Evolutionary conservation across 35 echinoderm and acorn worm species (phyloP), one percentile per base, ranked within the genome.

Genomic region (Diadema setosum): DNA sequence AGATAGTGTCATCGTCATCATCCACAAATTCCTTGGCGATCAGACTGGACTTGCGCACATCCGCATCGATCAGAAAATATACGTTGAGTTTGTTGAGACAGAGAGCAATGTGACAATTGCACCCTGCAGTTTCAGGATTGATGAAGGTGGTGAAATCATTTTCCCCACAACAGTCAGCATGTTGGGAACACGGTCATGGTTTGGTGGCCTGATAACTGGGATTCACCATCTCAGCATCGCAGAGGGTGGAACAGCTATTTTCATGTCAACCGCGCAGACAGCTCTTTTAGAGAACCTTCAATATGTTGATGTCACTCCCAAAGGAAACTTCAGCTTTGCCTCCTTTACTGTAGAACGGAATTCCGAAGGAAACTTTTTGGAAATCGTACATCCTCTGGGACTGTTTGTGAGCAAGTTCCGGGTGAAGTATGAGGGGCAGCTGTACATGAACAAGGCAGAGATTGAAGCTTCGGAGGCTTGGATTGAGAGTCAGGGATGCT

Each of bases 401-500:
- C 60, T 97, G 61, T 70, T 58, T 58, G 74, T 83, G 17, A 84
- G 65, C 18, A 84, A 90, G 74, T 89, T 97, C 31, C 56, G 56
- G 69, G 94, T 97, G 26, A 97, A 97, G 64, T 97, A 93, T 44
- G 61, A 92, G 75, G 94, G 90, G 12, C 82, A 89, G 24, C 59
- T 97, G 6, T 86, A 80, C 37, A 93, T 97, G 94, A 92, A 97
- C 39, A 81, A 80, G 48, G 94, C 87, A 58, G 94, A 97, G 64
- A 86, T 97, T 5, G 70, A 80, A n/a, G 92, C 90, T 45, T 55
- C 86, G 5, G 85, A 85, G 85, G 94, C 94, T 4, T 89, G 86
- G 86, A 90, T 97, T 81, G 94, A 97, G 81, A 97, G 94, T 82
- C 85, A 93, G 37, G 94, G 94, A 15, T 81, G 57, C 7, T 97